These are phyloP conservation scores for Thaumatotibia leucotreta DNA, from an alignment of 1,140 invertebrate species.

Conservation along the genomic window DNA sequence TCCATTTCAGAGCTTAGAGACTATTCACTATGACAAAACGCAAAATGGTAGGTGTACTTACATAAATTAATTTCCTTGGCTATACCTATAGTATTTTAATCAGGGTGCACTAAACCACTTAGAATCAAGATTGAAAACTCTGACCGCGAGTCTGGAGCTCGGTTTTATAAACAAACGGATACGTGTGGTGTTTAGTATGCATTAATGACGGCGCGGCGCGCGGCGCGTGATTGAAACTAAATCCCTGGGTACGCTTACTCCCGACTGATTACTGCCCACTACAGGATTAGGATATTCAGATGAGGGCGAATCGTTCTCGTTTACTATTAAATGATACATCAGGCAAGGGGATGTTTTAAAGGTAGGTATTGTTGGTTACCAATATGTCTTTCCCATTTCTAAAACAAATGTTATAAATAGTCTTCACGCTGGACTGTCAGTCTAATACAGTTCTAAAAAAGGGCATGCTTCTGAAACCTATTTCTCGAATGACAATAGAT, in stretches of 20 bases:
- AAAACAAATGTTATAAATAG: no score
- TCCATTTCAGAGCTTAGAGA: no score
- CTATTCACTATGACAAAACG: no score
- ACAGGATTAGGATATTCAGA: slow-evolving; percentile 19
- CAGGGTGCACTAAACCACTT: background rate
- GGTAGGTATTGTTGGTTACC: no score
- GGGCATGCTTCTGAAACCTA: no score
- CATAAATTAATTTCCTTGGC: background rate
- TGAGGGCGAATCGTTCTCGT: background rate
- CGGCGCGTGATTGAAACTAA: slow-evolving; percentile 18
- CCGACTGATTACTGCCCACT: slow-evolving; percentile 14
- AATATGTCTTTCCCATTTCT: no score
- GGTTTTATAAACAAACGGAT: slow-evolving; percentile 13
- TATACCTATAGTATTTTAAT: background rate
- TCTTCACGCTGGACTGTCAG: no score
- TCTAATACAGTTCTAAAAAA: no score
- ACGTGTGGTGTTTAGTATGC: slow-evolving; percentile 18
- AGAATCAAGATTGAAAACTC: background rate
- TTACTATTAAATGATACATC: background rate
- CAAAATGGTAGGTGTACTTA: no score
- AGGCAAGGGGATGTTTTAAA: background rate
- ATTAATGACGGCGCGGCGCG: slow-evolving; percentile 12
- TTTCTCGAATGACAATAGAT: no score
- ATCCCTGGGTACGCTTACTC: slow-evolving; percentile 3
- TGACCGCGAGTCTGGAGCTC: background rate